Evolutionary conservation across 2,113 vertebrate genomes (phyloP).

Genomic region (Platysteira castanea): DNA sequence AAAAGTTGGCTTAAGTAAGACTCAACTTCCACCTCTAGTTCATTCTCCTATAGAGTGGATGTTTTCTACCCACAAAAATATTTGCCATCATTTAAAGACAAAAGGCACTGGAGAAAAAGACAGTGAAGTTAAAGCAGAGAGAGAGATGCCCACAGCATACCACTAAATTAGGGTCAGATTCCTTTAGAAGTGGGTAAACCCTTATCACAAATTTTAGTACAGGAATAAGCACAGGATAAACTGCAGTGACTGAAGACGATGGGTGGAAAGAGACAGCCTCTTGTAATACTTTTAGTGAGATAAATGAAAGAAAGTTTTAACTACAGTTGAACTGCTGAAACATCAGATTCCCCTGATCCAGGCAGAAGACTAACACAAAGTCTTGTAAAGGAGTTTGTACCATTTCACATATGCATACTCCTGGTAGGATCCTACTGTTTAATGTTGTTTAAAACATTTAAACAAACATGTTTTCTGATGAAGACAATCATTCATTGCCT

Average conservation of each 20-base stretch:
- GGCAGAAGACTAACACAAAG: not conserved
- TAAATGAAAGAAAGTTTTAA: not conserved
- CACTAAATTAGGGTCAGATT: not conserved
- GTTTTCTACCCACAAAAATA: not conserved
- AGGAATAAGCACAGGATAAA: not conserved
- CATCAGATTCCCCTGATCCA: not conserved
- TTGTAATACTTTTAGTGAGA: not conserved
- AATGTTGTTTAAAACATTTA: not conserved
- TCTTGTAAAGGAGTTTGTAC: not conserved
- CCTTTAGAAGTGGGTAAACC: not conserved
- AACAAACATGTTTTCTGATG: not conserved
- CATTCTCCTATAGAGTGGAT: not conserved
- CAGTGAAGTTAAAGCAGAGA: not conserved
- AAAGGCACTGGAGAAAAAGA: not conserved
- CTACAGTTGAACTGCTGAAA: not conserved
- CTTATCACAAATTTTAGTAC: not conserved
- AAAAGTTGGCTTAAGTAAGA: not conserved
- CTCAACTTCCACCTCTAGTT: not conserved
- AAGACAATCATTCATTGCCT: not conserved
- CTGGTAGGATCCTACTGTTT: not conserved
- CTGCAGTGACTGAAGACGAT: not conserved
- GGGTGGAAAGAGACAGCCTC: not conserved
- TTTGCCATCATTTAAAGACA: not conserved
- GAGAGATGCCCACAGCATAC: not conserved
- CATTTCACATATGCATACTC: not conserved